Percentiles rank a stretch among this genome's conserved stretches.
These are phyloP conservation scores for Pachliopta kotzebuea DNA, from an alignment of 2,888 invertebrate species.

Conservation along the genomic window DNA sequence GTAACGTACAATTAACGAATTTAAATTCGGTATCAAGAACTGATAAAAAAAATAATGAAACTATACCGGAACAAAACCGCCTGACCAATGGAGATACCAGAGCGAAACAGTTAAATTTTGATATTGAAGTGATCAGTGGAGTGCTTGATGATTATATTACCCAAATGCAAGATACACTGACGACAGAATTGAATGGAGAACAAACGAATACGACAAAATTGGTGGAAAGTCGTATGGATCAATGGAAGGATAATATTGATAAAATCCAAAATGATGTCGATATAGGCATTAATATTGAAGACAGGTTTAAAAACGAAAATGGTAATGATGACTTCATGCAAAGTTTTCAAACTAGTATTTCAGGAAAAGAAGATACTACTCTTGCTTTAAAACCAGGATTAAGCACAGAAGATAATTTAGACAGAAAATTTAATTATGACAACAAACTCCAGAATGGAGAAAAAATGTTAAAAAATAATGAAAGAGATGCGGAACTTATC, in stretches of 20 bases:
- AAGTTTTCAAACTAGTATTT: background rate
- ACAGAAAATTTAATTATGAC: background rate
- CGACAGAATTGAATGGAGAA: slow-evolving; percentile 41
- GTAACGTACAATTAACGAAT: slow-evolving; percentile 50
- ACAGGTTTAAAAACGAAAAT: slow-evolving; percentile 49
- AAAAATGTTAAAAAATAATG: slow-evolving; percentile 16
- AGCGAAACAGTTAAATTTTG: background rate
- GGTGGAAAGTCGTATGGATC: slow-evolving; percentile 54
- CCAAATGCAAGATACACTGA: slow-evolving; percentile 21
- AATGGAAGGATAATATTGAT: slow-evolving; percentile 62
- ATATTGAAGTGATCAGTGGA: background rate
- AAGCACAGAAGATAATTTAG: slow-evolving; percentile 14
- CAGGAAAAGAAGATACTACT: slow-evolving; percentile 5
- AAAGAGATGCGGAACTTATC: slow-evolving; percentile 33
- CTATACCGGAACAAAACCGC: slow-evolving; percentile 51
- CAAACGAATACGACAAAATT: slow-evolving; percentile 40
- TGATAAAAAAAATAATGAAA: slow-evolving; percentile 40
- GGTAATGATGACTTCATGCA: slow-evolving; percentile 19
- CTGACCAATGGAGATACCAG: slow-evolving; percentile 30
- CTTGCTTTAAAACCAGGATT: background rate
- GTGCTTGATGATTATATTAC: slow-evolving; percentile 8
- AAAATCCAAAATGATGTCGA: slow-evolving; percentile 57
- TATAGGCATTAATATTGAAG: slow-evolving; percentile 60
- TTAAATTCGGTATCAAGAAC: slow-evolving; percentile 42
- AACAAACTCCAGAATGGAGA: slow-evolving; percentile 13